Percentiles rank a stretch among this genome's conserved stretches.
Conservation (phyloP, 1,140 invertebrate genomes). For the Streblospio benedicti region DNA sequence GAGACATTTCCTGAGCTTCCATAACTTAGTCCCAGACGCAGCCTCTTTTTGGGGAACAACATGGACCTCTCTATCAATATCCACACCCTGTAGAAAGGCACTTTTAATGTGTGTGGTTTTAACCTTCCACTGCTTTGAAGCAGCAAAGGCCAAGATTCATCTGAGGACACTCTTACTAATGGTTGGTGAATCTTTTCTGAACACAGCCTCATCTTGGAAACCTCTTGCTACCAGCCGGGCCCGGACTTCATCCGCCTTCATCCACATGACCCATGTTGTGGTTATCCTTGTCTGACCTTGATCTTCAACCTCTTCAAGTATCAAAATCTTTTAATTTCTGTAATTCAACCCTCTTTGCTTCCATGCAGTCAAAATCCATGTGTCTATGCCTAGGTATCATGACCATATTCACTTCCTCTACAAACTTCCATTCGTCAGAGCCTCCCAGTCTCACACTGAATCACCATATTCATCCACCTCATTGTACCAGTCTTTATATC, state of each 20-base stretch:
- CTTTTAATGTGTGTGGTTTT: background rate
- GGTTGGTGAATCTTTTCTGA: background rate
- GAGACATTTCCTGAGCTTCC: background rate
- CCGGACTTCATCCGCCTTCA: background rate
- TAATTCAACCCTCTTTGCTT: no score
- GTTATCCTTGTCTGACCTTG: background rate
- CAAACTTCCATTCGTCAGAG: background rate
- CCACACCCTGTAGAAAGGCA: background rate
- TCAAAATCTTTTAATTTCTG: no score
- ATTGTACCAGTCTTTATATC: no score
- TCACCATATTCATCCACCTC: no score
- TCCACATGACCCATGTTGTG: background rate
- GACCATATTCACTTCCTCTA: background rate
- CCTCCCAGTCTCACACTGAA: no score
- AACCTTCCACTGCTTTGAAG: background rate
- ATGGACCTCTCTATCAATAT: background rate
- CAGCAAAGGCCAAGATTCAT: background rate
- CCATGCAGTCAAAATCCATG: background rate
- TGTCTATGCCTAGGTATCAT: background rate
- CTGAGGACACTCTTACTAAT: background rate
- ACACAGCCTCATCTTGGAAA: background rate
- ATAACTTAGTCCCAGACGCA: slow-evolving; percentile 3
- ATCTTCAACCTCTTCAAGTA: background rate
- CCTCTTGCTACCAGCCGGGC: background rate
- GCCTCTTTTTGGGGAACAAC: slow-evolving; percentile 8